These are phyloP conservation scores for Characodon lateralis DNA, from an alignment of 2,797 vertebrate genomes.

Conservation along the genomic window DNA sequence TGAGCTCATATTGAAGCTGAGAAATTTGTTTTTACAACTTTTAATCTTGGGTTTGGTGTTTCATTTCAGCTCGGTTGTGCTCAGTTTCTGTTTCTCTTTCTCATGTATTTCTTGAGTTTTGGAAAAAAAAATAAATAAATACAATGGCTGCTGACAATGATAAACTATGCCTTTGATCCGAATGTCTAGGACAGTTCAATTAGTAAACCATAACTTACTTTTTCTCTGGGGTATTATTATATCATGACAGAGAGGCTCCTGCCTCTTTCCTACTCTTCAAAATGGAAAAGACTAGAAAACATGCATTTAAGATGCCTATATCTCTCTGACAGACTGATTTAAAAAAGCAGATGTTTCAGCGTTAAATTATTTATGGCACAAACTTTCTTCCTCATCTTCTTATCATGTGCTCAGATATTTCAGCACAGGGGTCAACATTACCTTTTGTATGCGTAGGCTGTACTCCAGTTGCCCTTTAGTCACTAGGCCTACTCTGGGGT, in stretches of 20 bases:
- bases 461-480: slow-evolving; percentile 96
- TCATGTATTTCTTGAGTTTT: neutral
- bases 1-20: neutral
- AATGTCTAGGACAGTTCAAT: neutral
- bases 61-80: neutral
- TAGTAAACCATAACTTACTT: neutral
- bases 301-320: neutral
- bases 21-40: neutral
- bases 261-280: neutral
- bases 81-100: neutral
- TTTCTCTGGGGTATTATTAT: neutral
- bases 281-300: neutral
- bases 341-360: neutral
- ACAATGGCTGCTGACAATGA: neutral
- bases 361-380: neutral
- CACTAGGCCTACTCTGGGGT: slow-evolving; percentile 95
- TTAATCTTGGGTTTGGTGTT: neutral
- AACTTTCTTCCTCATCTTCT: neutral
- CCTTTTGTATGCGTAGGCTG: slow-evolving; percentile 98
- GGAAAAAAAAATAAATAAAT: neutral
- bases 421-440: slow-evolving; percentile 29
- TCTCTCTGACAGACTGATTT: neutral
- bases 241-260: neutral
- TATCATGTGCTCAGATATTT: neutral
- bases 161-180: neutral